A percentile compares a stretch with the other conserved stretches of the same genome.
Conservation (phyloP, 2,888 invertebrate species). For the Timema podura region DNA sequence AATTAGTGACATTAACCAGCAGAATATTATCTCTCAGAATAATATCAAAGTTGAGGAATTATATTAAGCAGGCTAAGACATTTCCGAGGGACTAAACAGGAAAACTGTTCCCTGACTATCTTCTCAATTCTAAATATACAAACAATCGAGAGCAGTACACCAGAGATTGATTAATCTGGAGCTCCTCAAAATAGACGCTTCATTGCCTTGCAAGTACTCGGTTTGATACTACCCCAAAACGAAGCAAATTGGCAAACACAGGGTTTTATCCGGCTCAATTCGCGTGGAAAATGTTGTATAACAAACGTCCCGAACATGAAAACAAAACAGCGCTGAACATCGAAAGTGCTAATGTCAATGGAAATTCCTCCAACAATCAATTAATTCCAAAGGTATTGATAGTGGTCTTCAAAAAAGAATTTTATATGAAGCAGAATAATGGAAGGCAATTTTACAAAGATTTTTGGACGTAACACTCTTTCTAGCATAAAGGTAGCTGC, state of each 20-base stretch:
- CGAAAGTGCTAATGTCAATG: not conserved
- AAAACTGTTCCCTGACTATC: not conserved
- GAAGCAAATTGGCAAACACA: not conserved
- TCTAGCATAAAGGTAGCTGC: not conserved
- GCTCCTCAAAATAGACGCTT: not conserved
- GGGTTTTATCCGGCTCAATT: not conserved
- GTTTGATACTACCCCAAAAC: not conserved
- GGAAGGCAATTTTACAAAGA: no score
- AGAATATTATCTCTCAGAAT: no score
- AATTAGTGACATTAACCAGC: no score
- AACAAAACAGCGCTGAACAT: no score
- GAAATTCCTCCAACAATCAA: not conserved
- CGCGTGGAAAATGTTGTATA: not conserved
- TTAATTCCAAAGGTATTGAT: not conserved
- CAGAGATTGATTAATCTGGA: no score
- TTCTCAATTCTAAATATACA: not conserved
- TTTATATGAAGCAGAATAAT: no score
- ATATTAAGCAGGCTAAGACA: not conserved
- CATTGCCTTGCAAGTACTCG: not conserved
- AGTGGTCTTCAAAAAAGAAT: no score
- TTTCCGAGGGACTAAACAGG: not conserved
- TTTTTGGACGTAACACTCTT: not conserved
- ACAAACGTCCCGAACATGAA: no score
- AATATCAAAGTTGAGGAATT: no score
- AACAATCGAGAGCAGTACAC: no score